Base-by-base conservation (phyloP, 1,140 invertebrate species). In the Drosophila kohkoa region DNA sequence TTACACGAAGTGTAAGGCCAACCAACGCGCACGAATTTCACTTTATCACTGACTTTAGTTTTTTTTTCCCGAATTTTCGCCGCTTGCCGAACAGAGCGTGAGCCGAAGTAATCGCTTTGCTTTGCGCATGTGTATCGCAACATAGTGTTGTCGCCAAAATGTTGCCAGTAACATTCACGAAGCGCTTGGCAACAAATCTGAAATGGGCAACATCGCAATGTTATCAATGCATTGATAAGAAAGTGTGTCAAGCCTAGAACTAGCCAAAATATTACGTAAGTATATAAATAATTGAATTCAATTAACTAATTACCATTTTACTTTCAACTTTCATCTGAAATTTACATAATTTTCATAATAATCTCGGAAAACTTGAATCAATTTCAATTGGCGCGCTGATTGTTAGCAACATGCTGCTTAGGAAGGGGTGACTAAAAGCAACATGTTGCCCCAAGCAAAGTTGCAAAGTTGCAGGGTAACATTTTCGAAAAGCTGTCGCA, bases 21-120 rank as follows among this genome's bases (percentile, higher is more conserved):
- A 79, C 82, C 83, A 71, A 77, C 82, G 64, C 75, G 79, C 77
- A 87, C 83, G 69, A 87, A 80, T 77, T 82, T 80, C 80, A 64
- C 64, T 82, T 82, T 75, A 81, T 81, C 77, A 85, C 62, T 86
- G 82, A 87, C 82, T 79, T 79, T 79, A 48, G 75, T 82, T 87
- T 79, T 82, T 86, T 82, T 87, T 87, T 71, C 20, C 20, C 32
- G 60, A 73, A 52, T 51, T 38, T 32, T 68, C 65, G 16, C 46
- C 70, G 63, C 64, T 51, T 15, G 41, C 43, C 28, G 46, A 59
- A 59, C 32, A 43, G 51, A 43, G 64, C 64, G 7, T 35, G 15
- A 20, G 57, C n/a, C 55, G 6, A 54, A 49, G 30, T 45, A 5
- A 0, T 51, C 49, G 35, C 32, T 15, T 11, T 54, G 25, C 10